phyloP scores from a whole-genome alignment of 2,113 vertebrate species.

The Taurulus bubalis region DNA sequence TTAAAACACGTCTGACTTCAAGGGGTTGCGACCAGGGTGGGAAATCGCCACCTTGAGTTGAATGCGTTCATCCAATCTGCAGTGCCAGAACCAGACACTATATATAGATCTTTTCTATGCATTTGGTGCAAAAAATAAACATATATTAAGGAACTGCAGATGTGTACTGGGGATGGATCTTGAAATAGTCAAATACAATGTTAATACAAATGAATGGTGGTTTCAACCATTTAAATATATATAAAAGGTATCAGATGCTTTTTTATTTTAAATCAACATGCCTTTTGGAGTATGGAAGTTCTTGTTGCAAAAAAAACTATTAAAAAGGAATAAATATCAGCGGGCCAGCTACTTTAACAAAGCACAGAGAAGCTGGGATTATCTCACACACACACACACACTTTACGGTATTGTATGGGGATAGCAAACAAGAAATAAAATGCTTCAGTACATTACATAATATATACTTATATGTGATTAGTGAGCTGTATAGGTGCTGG shows the following conservation, averaged over 20 bases:
- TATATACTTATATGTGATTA: no score
- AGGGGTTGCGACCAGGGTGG: slow-evolving; percentile 9
- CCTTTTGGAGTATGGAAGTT: neutral
- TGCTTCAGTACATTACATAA: no score
- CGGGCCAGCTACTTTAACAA: no score
- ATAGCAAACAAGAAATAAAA: no score
- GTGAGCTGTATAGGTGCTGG: no score
- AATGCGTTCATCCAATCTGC: slow-evolving; percentile 17
- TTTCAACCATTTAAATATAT: neutral
- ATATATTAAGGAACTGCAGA: slow-evolving; percentile 33
- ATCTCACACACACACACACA: no score
- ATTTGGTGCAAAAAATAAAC: slow-evolving; percentile 14
- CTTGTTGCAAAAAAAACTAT: no score
- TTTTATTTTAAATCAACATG: neutral
- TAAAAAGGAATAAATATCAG: no score
- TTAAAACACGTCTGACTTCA: slow-evolving; percentile 20
- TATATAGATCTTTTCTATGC: slow-evolving; percentile 9
- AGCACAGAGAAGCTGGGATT: no score
- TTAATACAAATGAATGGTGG: neutral
- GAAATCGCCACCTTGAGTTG: slow-evolving; percentile 22
- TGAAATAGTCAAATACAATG: slow-evolving; percentile 21
- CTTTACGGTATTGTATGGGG: no score
- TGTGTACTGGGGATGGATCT: slow-evolving; percentile 5
- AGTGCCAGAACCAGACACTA: slow-evolving; percentile 21
- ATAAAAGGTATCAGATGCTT: neutral